Evolutionary conservation across 2,888 invertebrate genomes (phyloP).

Genomic region (Heliconius sara): DNA sequence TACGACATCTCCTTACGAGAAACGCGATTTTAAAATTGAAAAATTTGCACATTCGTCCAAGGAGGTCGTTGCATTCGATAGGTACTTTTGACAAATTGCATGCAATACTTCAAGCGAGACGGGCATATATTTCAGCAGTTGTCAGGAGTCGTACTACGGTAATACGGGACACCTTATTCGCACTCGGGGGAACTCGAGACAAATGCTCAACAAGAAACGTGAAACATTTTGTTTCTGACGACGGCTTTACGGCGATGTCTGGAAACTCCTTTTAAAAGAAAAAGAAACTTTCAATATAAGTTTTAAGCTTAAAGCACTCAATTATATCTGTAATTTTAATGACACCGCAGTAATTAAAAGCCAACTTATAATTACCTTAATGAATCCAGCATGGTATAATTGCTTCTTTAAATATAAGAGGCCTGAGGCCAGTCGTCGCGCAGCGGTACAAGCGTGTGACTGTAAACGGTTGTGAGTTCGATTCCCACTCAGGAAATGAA

Average conservation of each 20-base stretch:
- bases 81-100: slow-evolving; percentile 56
- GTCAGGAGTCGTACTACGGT: slow-evolving; percentile 52
- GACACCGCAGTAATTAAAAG: slow-evolving; percentile 23
- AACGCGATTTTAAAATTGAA: slow-evolving; percentile 42
- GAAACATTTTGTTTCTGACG: slow-evolving; percentile 57
- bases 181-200: slow-evolving; percentile 64
- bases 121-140: slow-evolving; percentile 52
- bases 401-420: slow-evolving; percentile 21
- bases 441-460: too few relatives aligned
- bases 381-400: slow-evolving; percentile 26
- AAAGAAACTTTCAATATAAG: slow-evolving; percentile 62
- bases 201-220: slow-evolving; percentile 59
- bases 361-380: slow-evolving; percentile 32
- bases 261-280: slow-evolving; percentile 56
- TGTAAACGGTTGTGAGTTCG: too few relatives aligned
- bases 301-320: slow-evolving; percentile 31
- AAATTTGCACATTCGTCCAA: slow-evolving; percentile 41
- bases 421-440: too few relatives aligned
- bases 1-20: slow-evolving; percentile 16
- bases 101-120: slow-evolving; percentile 50
- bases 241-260: slow-evolving; percentile 49
- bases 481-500: too few relatives aligned
- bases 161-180: slow-evolving; percentile 54
- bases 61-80: slow-evolving; percentile 40
- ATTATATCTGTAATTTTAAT: slow-evolving; percentile 28